These are phyloP conservation scores for Scomberomorus guttatus DNA, from an alignment of 2,797 vertebrate species.

Conservation along the genomic window DNA sequence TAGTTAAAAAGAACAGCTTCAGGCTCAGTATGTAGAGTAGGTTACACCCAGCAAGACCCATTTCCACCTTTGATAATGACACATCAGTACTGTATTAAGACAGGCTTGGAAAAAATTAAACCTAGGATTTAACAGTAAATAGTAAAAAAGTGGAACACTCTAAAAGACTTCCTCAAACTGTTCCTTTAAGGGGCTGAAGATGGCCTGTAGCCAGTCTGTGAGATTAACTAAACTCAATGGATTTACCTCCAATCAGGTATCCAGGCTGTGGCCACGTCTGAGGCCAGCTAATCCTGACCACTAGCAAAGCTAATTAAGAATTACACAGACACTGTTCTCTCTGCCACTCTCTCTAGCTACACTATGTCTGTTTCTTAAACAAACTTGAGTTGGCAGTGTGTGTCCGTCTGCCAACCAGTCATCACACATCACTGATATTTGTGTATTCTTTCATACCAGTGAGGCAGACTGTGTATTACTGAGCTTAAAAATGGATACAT, in stretches of 20 bases:
- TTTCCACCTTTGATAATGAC: too few relatives aligned
- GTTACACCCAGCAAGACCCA: too few relatives aligned
- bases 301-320: slow-evolving; percentile 59
- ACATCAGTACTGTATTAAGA: too few relatives aligned
- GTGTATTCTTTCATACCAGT: background rate
- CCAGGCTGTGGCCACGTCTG: slow-evolving; percentile 35
- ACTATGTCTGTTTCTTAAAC: background rate
- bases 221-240: slow-evolving; percentile 60
- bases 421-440: background rate
- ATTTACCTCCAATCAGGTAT: slow-evolving; percentile 54
- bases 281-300: slow-evolving; percentile 57
- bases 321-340: slow-evolving; percentile 9
- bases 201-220: slow-evolving; percentile 38
- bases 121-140: background rate
- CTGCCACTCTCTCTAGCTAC: background rate
- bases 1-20: too few relatives aligned
- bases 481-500: background rate
- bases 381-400: background rate
- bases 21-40: too few relatives aligned
- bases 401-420: background rate
- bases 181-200: slow-evolving; percentile 14
- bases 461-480: too few relatives aligned
- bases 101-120: too few relatives aligned
- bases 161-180: background rate
- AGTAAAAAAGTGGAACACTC: background rate